phyloP scores from a whole-genome alignment of 2,797 vertebrate genomes.

The Pseudocheirus occidentalis region DNA sequence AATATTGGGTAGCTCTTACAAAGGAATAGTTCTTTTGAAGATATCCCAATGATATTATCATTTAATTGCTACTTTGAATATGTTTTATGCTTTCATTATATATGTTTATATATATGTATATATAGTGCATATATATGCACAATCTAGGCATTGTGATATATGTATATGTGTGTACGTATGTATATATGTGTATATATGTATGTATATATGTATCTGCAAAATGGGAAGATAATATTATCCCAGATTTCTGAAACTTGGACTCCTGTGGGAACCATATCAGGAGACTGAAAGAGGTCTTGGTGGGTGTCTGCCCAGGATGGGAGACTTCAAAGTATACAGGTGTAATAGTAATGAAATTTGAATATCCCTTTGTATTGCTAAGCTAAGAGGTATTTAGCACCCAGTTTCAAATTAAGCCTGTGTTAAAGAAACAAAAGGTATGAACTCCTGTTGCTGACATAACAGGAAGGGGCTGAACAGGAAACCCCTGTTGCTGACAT shows the following conservation, averaged over 20 bases:
- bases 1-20: background rate
- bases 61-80: background rate
- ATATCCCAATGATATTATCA: background rate
- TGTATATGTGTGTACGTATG: too few relatives aligned
- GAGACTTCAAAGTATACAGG: background rate
- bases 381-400: too few relatives aligned
- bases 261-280: background rate
- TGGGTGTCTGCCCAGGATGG: background rate
- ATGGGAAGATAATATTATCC: background rate
- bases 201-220: background rate
- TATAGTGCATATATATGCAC: too few relatives aligned
- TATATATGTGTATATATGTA: too few relatives aligned
- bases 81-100: background rate
- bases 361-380: too few relatives aligned
- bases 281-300: background rate
- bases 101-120: background rate
- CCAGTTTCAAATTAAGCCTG: too few relatives aligned
- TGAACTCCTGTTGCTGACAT: too few relatives aligned
- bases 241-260: background rate
- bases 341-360: too few relatives aligned
- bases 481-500: too few relatives aligned
- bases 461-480: too few relatives aligned
- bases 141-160: too few relatives aligned
- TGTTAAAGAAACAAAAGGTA: too few relatives aligned
- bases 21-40: background rate